Conservation (phyloP, 2,113 vertebrate genomes). For the Scartelaos histophorus region DNA sequence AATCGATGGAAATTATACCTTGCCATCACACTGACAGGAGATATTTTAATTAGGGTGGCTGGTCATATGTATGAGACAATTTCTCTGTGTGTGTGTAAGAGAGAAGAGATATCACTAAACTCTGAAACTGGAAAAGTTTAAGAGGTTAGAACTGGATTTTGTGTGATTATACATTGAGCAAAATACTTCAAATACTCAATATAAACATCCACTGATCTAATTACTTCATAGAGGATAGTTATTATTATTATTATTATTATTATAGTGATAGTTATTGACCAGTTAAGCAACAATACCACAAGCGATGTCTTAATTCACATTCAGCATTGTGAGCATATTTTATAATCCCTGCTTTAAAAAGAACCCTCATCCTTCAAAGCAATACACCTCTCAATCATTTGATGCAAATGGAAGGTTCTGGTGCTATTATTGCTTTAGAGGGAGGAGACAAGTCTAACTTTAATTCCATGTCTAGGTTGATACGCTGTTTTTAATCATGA, state of each 20-base stretch:
- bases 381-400: constrained; percentile 30
- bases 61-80: constrained; percentile 35
- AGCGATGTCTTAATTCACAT: constrained; percentile 15
- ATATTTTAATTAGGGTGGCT: constrained; percentile 91
- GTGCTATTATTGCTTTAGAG: constrained; percentile 45
- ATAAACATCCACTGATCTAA: background rate
- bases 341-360: constrained; percentile 4
- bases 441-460: constrained; percentile 42
- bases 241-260: too few relatives aligned
- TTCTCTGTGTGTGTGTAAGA: constrained; percentile 19
- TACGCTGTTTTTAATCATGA: constrained; percentile 71
- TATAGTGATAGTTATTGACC: too few relatives aligned
- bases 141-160: constrained; percentile 29
- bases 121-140: constrained; percentile 48
- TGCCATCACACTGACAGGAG: constrained; percentile 90
- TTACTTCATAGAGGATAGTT: background rate
- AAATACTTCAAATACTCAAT: constrained; percentile 19
- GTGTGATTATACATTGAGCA: constrained; percentile 43
- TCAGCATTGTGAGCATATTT: background rate
- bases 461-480: constrained; percentile 58
- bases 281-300: constrained; percentile 6
- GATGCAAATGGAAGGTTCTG: constrained; percentile 5
- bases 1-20: constrained; percentile 97
- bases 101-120: constrained; percentile 27
- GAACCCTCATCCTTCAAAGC: constrained; percentile 3